These are phyloP conservation scores for Danaus plexippus DNA, from an alignment of 1,140 invertebrate genomes.

Conservation along the genomic window DNA sequence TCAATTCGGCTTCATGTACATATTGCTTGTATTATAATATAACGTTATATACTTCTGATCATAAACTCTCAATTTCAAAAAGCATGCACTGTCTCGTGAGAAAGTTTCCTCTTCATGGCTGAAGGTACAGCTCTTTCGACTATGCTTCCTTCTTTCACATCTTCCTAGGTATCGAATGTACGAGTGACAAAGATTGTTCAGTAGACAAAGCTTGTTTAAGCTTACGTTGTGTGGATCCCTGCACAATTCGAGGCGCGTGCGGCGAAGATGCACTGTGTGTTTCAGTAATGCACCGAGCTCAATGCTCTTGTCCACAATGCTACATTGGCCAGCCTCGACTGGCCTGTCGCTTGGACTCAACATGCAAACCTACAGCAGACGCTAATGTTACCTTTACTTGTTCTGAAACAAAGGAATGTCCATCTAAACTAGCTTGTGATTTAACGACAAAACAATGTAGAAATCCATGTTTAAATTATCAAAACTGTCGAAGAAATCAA, in stretches of 20 bases:
- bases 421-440: slow-evolving; percentile 82
- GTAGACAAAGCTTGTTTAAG: slow-evolving; percentile 92
- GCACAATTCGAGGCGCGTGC: slow-evolving; percentile 87
- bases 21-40: slow-evolving; percentile 71
- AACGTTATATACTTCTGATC: slow-evolving; percentile 69
- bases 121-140: slow-evolving; percentile 79
- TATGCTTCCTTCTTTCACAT: slow-evolving; percentile 80
- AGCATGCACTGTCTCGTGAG: slow-evolving; percentile 83
- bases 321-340: slow-evolving; percentile 85
- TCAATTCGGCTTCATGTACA: slow-evolving; percentile 71
- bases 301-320: slow-evolving; percentile 90
- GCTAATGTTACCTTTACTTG: slow-evolving; percentile 72
- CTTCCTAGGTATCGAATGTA: slow-evolving; percentile 89
- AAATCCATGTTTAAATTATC: slow-evolving; percentile 80
- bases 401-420: slow-evolving; percentile 80
- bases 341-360: slow-evolving; percentile 82
- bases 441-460: slow-evolving; percentile 78
- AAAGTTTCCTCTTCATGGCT: slow-evolving; percentile 80
- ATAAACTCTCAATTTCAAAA: slow-evolving; percentile 73
- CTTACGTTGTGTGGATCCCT: slow-evolving; percentile 89
- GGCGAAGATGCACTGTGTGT: slow-evolving; percentile 90
- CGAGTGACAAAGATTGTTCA: slow-evolving; percentile 90
- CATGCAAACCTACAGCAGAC: slow-evolving; percentile 74
- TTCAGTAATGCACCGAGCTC: slow-evolving; percentile 84
- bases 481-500: slow-evolving; percentile 84